phyloP scores from a whole-genome alignment of 2,113 vertebrate genomes.

The Antechinus flavipes region DNA sequence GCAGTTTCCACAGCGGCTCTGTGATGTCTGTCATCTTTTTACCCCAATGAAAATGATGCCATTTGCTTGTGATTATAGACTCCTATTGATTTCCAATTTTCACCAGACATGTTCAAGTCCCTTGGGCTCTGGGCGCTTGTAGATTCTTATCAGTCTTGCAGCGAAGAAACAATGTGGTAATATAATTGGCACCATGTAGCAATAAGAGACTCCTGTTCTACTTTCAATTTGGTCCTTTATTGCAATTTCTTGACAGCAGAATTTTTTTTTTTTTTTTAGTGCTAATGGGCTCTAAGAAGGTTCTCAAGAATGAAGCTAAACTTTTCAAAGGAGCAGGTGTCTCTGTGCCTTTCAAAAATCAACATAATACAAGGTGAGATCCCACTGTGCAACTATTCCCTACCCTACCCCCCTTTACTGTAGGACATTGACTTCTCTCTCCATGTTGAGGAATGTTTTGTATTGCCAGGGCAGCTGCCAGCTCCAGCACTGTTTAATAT shows the following conservation, averaged over 20 bases:
- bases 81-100: conserved; percentile 91
- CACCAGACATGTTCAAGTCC: conserved; percentile 82
- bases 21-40: conserved; percentile 81
- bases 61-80: conserved; percentile 88
- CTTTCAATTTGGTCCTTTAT: conserved; percentile 89
- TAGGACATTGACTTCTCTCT: conserved; percentile 29
- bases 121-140: conserved; percentile 79
- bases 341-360: conserved; percentile 61
- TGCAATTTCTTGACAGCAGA: conserved; percentile 85
- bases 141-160: conserved; percentile 85
- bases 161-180: conserved; percentile 85
- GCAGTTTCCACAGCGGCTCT: conserved; percentile 59
- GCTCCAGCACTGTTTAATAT: conserved; percentile 52
- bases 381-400: not conserved
- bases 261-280: conserved; percentile 21
- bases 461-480: not conserved
- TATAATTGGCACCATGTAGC: conserved; percentile 82
- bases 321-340: conserved; percentile 71
- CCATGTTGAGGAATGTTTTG: conserved; percentile 41
- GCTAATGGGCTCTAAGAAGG: conserved; percentile 70
- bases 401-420: not conserved
- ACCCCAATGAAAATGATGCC: conserved; percentile 84
- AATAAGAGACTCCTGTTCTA: conserved; percentile 84
- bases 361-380: conserved; percentile 43
- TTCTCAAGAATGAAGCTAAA: conserved; percentile 76